Evolutionary conservation across 2,113 vertebrate genomes (phyloP).

Genomic region (Spea multiplicata): DNA sequence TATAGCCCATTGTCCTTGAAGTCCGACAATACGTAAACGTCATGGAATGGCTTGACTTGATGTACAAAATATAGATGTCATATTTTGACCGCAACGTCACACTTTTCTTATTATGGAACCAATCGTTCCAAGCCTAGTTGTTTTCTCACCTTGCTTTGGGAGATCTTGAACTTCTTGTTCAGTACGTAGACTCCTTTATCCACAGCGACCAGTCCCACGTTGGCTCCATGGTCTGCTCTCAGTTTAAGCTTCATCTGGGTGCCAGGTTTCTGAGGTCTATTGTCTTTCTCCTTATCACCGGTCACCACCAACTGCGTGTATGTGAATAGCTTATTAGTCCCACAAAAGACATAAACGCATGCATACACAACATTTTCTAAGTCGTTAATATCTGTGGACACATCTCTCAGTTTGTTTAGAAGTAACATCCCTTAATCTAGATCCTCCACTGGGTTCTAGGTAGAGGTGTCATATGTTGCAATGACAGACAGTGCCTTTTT

Average conservation of each 20-base stretch:
- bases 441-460: no score
- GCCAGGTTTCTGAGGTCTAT: conserved; percentile 60
- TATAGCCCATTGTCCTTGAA: neutral
- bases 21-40: neutral
- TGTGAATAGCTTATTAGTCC: neutral
- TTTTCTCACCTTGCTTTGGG: conserved; percentile 61
- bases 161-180: conserved; percentile 66
- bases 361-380: no score
- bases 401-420: no score
- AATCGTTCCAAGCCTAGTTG: no score
- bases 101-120: no score
- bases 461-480: no score
- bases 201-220: conserved; percentile 69
- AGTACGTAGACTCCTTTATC: conserved; percentile 71
- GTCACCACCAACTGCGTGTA: conserved; percentile 46
- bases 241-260: conserved; percentile 59
- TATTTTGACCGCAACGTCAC: no score
- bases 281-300: neutral
- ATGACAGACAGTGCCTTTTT: no score
- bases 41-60: no score
- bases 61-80: no score
- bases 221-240: conserved; percentile 59
- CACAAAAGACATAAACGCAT: neutral
- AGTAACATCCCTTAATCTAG: no score
- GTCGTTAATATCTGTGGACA: no score